Evolutionary conservation across 2,888 invertebrate genomes (phyloP), one percentile per base, ranked within the genome.

Genomic region (Agrochola circellaris): DNA sequence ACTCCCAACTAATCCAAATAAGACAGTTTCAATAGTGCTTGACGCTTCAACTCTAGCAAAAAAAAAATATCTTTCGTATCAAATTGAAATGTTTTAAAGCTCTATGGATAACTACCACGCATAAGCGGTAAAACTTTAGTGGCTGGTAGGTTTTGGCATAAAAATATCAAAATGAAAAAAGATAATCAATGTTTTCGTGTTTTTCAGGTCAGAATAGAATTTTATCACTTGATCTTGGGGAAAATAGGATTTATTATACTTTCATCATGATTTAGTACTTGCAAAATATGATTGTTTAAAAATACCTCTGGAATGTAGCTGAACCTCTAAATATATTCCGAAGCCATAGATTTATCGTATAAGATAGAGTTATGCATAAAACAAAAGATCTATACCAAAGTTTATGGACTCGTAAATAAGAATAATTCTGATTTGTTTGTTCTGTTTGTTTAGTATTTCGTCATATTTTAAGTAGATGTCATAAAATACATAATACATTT

Each of bases 401-500:
- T 83, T 75, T 83, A 73, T 71, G 17, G 51, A 45, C 45, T 73
- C 64, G 23, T 86, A 81, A 86, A 88, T 75, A 75, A 79, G 48
- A 76, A 79, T 80, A 78, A 75, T 48, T 34, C 42, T 56, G 60
- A 77, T 79, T 83, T 84, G 62, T 71, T 69, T 13, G 23, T 79
- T 73, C 62, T 61, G 61, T 73, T 80, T 71, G 54, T 71, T 65
- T 73, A 68, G 69, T 81, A 86, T 79, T 81, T 83, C 61, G 75
- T 77, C 77, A 75, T 23, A 76, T 73, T 84, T 70, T 77, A 73
- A 61, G 64, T 67, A 65, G 65, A 70, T 77, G 74, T 74, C 62
- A 83, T 83, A 74, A 86, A 86, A 83, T 75, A 68, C 77, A 58
- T 74, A 72, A 75, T n/a, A 54, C 20, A 77, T 87, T 79, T 42